Base-by-base conservation (phyloP, 1,140 invertebrate genomes). In the Drosophila varians region DNA sequence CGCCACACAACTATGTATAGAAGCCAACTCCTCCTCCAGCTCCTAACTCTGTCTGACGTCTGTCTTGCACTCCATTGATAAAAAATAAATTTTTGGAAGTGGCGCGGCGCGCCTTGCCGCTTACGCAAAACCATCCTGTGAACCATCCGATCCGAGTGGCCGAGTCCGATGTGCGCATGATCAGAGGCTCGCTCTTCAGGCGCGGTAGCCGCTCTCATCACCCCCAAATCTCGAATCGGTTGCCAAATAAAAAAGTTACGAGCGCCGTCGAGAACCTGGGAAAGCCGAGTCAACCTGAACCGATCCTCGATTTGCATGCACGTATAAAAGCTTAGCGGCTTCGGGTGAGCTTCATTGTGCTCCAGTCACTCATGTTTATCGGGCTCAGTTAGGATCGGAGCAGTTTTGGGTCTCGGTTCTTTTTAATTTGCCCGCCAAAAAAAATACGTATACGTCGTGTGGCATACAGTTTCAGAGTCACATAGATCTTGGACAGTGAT, bases 391-490 rank as follows among this genome's bases (percentile, higher is more conserved):
- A 71, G 77, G 55, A 38, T 57, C 52, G 49, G 69, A 51, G 46
- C 65, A 57, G 60, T 69, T 51, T 48, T 58, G 4, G 12, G 12
- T 45, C 8, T 21, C 19, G 40, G 5, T n/a, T n/a, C n/a, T 25
- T 5, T 25, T 66, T 34, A 25, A 25, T 56, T 73, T 57, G 28
- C 43, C 36, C 77, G 77, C 60, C 73, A 77, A 64, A 74, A 77
- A 64, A 74, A 83, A 62, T 48, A 83, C 79, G 79, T 78, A 83
- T 83, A 83, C 78, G 78, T 47, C 38, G 64, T 65, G 78, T 82
- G 56, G 77, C 55, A 34, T 31, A 31, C 28, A 31, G 28, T 31
- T 21, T 12, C 16, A 5, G 28, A 19, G 12, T 21, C 19, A 28
- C 16, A 31, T 4, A 23, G 28, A 47, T 21, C 16, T 31, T 19